Evolutionary conservation across 1,140 invertebrate genomes (phyloP).

Genomic region (Musca domestica): DNA sequence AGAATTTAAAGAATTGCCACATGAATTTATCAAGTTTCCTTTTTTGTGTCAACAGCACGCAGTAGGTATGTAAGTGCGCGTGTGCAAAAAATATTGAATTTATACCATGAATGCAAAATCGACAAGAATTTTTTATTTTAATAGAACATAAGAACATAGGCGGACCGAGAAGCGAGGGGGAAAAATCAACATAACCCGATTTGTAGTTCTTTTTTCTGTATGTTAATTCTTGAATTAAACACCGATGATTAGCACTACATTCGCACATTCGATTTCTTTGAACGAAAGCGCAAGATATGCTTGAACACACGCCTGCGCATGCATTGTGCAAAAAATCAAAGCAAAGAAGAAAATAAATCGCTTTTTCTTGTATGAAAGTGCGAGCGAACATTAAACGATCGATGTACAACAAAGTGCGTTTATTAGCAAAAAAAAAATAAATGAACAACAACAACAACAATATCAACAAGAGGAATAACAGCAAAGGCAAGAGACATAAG

Average conservation of each 20-base stretch:
- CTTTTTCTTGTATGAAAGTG: not conserved
- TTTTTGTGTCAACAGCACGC: not conserved
- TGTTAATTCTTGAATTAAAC: not conserved
- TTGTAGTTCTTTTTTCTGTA: not conserved
- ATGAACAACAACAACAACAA: conserved; percentile 14
- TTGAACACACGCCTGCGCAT: not conserved
- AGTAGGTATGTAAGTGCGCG: not conserved
- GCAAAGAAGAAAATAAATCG: not conserved
- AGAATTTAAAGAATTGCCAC: not conserved
- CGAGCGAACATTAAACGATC: not conserved
- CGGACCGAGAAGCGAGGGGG: not conserved
- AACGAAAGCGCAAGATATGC: no score
- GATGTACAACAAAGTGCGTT: conserved; percentile 17
- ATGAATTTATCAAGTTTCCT: conserved; percentile 1
- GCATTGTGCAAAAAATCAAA: not conserved
- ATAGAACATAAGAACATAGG: conserved; percentile 10
- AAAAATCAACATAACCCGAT: not conserved
- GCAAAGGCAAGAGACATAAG: not conserved
- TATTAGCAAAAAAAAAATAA: conserved; percentile 17
- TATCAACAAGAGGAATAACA: not conserved
- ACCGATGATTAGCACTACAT: no score
- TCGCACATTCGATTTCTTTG: no score
- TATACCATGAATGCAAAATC: no score
- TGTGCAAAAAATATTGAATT: no score
- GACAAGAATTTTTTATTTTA: not conserved